These are phyloP conservation scores for Drosophila rellima DNA, from an alignment of 2,888 invertebrate species.

Conservation along the genomic window DNA sequence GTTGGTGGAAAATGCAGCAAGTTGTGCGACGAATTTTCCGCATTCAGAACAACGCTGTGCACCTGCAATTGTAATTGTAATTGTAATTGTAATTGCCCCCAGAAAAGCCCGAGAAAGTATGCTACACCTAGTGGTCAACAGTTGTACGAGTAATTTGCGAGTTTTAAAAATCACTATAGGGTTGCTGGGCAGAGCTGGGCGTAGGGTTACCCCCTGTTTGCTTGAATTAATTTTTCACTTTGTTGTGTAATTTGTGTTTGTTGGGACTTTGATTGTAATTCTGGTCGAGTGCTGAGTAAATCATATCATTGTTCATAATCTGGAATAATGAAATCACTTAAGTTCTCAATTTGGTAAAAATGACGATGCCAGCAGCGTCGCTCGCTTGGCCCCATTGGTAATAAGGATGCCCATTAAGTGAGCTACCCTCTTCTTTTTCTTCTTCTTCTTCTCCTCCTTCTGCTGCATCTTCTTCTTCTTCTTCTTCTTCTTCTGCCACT, in stretches of 20 bases:
- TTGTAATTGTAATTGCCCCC: conserved; percentile 24
- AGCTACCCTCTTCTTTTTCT: not conserved
- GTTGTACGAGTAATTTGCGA: not conserved
- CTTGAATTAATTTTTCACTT: conserved; percentile 12
- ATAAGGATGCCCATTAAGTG: conserved; percentile 78
- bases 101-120: conserved; percentile 14
- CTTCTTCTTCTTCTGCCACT: not conserved
- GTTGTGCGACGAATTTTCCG: conserved; percentile 32
- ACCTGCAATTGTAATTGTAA: conserved; percentile 19
- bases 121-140: conserved; percentile 22
- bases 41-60: conserved; percentile 5
- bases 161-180: conserved; percentile 36
- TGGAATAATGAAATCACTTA: conserved; percentile 82
- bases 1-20: conserved; percentile 20
- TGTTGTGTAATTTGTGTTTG: not conserved
- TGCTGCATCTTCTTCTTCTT: not conserved
- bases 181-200: not conserved
- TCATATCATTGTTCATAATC: conserved; percentile 80
- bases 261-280: conserved; percentile 29
- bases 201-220: conserved; percentile 6
- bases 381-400: conserved; percentile 65
- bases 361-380: conserved; percentile 68
- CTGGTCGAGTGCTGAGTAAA: conserved; percentile 65
- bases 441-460: not conserved
- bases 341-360: conserved; percentile 80